Evolutionary conservation across 53 echinoderm and acorn worm genomes (phyloP), one percentile per base, ranked within the genome.

Genomic region (Echinarachnius parma): DNA sequence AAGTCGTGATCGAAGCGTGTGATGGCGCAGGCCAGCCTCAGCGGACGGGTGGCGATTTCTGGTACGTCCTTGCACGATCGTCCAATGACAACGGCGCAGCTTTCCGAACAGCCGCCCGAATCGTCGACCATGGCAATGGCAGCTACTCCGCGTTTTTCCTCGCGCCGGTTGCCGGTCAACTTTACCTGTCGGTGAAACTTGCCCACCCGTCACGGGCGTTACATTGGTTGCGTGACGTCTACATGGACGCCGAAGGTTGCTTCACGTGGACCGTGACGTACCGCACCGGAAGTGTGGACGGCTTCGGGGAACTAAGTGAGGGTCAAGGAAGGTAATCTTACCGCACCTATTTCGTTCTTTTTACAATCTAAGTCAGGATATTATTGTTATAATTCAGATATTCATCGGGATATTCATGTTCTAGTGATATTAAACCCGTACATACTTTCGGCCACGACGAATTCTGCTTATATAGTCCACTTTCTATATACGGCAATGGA

Each of bases 171-270:
- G 13, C 46, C 14, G 61, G 77, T 13, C 45, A 62, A 21, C 11
- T 61, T 14, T 11, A 60, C 14, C 2, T 77, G 22, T 9, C 55
- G 1, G 74, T 68, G 0, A 50, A 9, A 2, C 22, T 81, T 20
- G 81, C 26, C 20, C 53, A 81, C 37, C 35, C 74, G 16, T 46
- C 60, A 3, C 35, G 61, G 19, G 62, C 74, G 1, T 49, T 69
- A 9, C 50, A 55, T 10, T 81, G 74, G 74, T n/a, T 81, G 22
- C 60, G 62, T 11, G 61, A 81, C 30, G 42, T 75, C 9, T 81
- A 74, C 62, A 68, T 72, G 75, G 57, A 54, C 15, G 74, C 60
- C 0, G 81, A 74, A 23, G 61, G 72, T 26, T 60, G 61, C 18
- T 61, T 74, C 23, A 61, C 62, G 9, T 81, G 74, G 74, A 10